Base-by-base conservation (phyloP, 2,888 invertebrate genomes). In the Tinea trinotella region DNA sequence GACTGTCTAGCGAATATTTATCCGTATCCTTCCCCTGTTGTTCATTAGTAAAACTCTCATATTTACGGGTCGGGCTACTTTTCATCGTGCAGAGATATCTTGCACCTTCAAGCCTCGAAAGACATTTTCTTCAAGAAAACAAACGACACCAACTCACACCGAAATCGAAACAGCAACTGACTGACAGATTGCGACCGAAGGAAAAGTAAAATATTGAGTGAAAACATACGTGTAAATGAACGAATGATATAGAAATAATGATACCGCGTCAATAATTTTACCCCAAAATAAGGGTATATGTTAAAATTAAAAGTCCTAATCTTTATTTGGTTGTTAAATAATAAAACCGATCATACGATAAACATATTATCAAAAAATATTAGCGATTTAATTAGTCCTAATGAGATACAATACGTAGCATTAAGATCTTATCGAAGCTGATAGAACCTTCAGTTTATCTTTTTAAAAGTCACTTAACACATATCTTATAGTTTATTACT, bases 41-140 rank as follows among this genome's bases (percentile, higher is more conserved):
- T 63, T 85, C 85, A 65, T 69, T 74, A 62, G 80, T 71, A 66
- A 84, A 84, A 71, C 75, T 76, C 57, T 85, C 86, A 86, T 85
- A 85, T 76, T 86, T 84, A 65, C 75, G 80, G 61, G 76, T 75
- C 57, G 86, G 85, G 63, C 85, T 85, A 72, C 76, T 85, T 85
- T 82, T 85, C 86, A 86, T 86, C 71, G 40, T 40, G 40, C 40
- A 40, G 13, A 40, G 40, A 13, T 13, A 15, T 13, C 40, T 40
- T 40, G 40, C 40, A 40, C 5, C n/a, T 50, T 52, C 74, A 82
- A 62, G 76, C 77, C 64, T 69, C 73, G 70, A 77, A 64, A 75
- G 70, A 76, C 84, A 84, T 84, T 64, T 60, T 61, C 61, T 62
- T 63, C 69, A 62, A 61, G 67, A 62, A 66, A 67, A 49, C 10